phyloP scores from a whole-genome alignment of 1,140 invertebrate species.

The Drosophila baimaii region DNA sequence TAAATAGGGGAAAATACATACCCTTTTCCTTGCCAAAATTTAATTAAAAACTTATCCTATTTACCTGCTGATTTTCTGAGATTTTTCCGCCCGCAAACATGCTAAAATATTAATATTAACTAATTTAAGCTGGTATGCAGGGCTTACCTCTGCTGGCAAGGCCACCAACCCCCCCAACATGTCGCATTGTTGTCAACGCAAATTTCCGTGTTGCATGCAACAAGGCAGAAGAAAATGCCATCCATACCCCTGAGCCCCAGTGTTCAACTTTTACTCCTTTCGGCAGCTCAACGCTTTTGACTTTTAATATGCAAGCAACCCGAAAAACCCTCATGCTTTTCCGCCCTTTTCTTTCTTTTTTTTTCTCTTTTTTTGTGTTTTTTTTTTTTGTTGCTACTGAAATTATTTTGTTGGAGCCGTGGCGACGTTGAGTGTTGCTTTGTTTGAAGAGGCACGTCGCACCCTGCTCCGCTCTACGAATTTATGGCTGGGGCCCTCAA shows the following conservation, averaged over 20 bases:
- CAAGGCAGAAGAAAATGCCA: constrained; percentile 54
- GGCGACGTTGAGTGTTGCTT: constrained; percentile 75
- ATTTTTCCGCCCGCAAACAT: constrained; percentile 37
- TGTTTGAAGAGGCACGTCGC: constrained; percentile 76
- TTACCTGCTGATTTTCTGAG: constrained; percentile 16
- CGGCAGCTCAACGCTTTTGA: constrained; percentile 73
- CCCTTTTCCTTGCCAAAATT: neutral
- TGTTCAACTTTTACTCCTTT: constrained; percentile 6
- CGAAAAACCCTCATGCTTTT: constrained; percentile 28
- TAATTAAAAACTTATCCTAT: constrained; percentile 33
- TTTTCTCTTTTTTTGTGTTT: constrained; percentile 55
- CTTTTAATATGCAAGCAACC: constrained; percentile 77
- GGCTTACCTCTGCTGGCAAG: constrained; percentile 11
- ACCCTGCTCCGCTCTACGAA: constrained; percentile 51
- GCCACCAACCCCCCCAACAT: constrained; percentile 23
- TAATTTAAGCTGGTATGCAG: constrained; percentile 46
- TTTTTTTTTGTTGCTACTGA: constrained; percentile 64
- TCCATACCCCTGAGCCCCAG: neutral
- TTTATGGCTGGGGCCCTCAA: constrained; percentile 51
- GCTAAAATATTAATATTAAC: constrained; percentile 71
- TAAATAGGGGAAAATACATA: neutral
- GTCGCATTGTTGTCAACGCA: constrained; percentile 74
- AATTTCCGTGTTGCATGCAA: constrained; percentile 71
- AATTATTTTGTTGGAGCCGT: constrained; percentile 74
- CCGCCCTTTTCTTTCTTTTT: neutral